Evolutionary conservation across 1,140 invertebrate genomes (phyloP).

Genomic region (Caenorhabditis remanei): DNA sequence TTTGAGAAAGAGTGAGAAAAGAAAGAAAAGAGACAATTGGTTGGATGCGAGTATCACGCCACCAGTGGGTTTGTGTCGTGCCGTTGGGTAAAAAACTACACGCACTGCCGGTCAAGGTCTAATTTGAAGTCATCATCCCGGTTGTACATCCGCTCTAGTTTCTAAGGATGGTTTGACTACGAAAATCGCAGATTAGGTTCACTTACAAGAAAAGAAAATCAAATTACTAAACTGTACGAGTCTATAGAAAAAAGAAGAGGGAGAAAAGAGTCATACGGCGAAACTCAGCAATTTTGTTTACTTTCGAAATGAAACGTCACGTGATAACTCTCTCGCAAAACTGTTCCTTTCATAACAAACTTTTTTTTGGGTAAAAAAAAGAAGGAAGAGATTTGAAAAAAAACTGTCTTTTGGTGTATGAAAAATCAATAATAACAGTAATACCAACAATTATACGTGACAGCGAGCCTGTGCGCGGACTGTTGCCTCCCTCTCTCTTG

Average conservation of each 20-base stretch:
- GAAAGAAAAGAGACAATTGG: constrained; percentile 37
- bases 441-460: too few relatives aligned
- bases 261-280: constrained; percentile 14
- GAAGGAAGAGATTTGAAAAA: neutral
- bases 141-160: neutral
- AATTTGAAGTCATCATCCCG: constrained; percentile 40
- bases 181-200: neutral
- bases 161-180: neutral
- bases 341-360: neutral
- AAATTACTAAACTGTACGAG: neutral
- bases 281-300: constrained; percentile 23
- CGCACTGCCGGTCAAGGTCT: constrained; percentile 50
- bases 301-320: constrained; percentile 6
- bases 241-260: neutral
- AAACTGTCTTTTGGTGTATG: neutral
- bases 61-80: constrained; percentile 42
- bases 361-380: neutral
- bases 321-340: neutral
- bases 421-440: too few relatives aligned
- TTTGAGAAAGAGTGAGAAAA: constrained; percentile 23
- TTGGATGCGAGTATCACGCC: constrained; percentile 27
- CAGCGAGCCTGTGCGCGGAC: too few relatives aligned
- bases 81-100: constrained; percentile 27
- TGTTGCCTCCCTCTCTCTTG: too few relatives aligned
- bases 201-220: neutral